Percentiles rank a stretch among this genome's conserved stretches.
Conservation (phyloP, 2,113 vertebrate species). For the Irena cyanogastra region DNA sequence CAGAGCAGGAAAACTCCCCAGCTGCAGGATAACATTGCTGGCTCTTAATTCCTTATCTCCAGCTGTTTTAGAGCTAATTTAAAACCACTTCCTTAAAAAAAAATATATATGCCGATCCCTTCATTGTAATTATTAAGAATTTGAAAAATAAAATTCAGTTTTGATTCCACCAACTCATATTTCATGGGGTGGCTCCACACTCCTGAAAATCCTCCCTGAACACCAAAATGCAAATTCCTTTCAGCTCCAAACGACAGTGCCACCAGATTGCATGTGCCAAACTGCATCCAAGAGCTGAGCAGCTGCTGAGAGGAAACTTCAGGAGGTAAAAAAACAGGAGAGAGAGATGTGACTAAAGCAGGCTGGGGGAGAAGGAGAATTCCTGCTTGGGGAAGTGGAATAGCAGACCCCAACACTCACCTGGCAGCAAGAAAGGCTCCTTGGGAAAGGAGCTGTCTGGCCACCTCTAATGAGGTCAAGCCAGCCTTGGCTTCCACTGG, state of each 20-base stretch:
- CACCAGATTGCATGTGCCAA: not conserved
- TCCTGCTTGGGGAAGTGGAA: not conserved
- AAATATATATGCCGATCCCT: not conserved
- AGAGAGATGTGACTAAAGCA: not conserved
- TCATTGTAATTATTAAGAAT: not conserved
- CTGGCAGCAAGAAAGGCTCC: not conserved
- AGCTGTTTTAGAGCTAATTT: not conserved
- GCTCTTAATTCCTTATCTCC: not conserved
- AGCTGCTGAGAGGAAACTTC: not conserved
- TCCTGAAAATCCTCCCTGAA: not conserved
- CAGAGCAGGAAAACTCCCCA: not conserved
- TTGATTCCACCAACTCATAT: accelerated
- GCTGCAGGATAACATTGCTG: too few relatives aligned
- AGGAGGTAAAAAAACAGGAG: not conserved
- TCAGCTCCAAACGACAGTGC: not conserved
- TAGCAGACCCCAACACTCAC: not conserved
- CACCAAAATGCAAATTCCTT: not conserved
- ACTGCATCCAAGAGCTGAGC: not conserved
- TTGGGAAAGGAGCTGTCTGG: not conserved
- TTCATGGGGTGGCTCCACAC: not conserved
- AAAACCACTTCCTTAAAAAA: not conserved
- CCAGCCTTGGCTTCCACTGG: not conserved
- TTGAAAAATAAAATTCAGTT: not conserved
- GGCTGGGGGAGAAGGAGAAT: not conserved
- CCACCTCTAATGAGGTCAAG: not conserved